Evolutionary conservation across 2,888 invertebrate genomes (phyloP).

Genomic region (Candidula unifasciata): DNA sequence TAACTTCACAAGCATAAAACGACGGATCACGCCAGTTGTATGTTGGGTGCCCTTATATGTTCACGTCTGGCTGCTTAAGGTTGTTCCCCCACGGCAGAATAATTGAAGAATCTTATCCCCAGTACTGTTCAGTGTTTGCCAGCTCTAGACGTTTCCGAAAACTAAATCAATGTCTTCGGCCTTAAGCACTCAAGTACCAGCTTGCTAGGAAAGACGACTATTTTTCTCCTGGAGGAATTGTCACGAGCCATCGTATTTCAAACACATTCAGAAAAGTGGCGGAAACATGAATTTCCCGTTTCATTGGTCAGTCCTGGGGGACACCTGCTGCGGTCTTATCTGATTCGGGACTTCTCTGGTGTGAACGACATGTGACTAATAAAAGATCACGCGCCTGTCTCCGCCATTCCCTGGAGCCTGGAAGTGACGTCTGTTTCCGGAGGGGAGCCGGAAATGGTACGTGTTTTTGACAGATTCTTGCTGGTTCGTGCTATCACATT

Average conservation of each 20-base stretch:
- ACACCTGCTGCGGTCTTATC: slow-evolving; percentile 13
- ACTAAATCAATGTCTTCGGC: background rate
- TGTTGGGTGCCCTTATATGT: no score
- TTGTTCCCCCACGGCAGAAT: no score
- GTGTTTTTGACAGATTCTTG: slow-evolving; percentile 5
- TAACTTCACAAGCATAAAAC: no score
- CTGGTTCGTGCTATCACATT: background rate
- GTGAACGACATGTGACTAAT: slow-evolving; percentile 13
- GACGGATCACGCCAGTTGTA: no score
- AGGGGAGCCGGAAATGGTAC: background rate
- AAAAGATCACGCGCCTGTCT: slow-evolving; percentile 13
- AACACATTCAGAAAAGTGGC: no score
- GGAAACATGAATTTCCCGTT: background rate
- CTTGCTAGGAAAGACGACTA: background rate
- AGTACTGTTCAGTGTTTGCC: no score
- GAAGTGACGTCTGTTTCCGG: slow-evolving; percentile 19
- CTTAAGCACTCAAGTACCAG: background rate
- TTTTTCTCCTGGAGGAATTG: background rate
- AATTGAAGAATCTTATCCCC: no score
- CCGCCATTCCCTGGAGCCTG: slow-evolving; percentile 14
- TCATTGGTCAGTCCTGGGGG: background rate
- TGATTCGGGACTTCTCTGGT: background rate
- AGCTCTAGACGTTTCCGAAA: background rate
- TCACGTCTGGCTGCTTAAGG: no score
- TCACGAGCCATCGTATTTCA: background rate